Evolutionary conservation across 2,888 invertebrate species (phyloP).

Genomic region (Rhimphoctona megacephalus): DNA sequence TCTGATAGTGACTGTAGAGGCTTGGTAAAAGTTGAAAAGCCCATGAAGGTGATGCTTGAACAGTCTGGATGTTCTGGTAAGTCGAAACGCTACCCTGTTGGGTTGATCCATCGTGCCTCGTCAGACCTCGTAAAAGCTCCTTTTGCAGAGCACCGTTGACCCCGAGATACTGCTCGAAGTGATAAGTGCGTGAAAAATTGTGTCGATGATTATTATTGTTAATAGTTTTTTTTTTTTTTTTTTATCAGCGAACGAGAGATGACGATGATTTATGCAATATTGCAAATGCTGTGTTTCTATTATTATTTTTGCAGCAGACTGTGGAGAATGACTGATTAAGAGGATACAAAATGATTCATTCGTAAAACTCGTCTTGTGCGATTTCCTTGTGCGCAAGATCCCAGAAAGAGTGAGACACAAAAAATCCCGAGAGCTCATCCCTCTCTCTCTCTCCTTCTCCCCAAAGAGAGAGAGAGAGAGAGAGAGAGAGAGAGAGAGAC

Average conservation of each 20-base stretch:
- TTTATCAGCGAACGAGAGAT: constrained; percentile 8
- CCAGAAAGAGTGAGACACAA: background rate
- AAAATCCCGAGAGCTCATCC: constrained; percentile 15
- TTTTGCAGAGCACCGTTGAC: constrained; percentile 82
- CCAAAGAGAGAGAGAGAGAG: too few relatives aligned
- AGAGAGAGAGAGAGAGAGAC: too few relatives aligned
- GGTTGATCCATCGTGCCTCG: constrained; percentile 76
- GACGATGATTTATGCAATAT: constrained; percentile 26
- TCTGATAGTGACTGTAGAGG: constrained; percentile 93
- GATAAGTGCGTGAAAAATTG: constrained; percentile 69
- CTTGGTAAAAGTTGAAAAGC: constrained; percentile 94
- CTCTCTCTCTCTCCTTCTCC: background rate
- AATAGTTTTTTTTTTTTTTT: constrained; percentile 11
- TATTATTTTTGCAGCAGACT: constrained; percentile 27
- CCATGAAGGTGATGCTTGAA: constrained; percentile 88
- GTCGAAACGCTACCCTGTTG: constrained; percentile 72
- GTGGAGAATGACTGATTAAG: constrained; percentile 36
- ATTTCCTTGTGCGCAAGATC: constrained; percentile 23
- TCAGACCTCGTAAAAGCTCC: constrained; percentile 83
- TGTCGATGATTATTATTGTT: constrained; percentile 42
- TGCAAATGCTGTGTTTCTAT: constrained; percentile 23
- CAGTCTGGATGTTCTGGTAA: constrained; percentile 78
- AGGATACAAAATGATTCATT: constrained; percentile 26
- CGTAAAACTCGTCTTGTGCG: constrained; percentile 28
- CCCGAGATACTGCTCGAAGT: constrained; percentile 81